Evolutionary conservation across 2,113 vertebrate species (phyloP).

Genomic region (Bettongia penicillata): DNA sequence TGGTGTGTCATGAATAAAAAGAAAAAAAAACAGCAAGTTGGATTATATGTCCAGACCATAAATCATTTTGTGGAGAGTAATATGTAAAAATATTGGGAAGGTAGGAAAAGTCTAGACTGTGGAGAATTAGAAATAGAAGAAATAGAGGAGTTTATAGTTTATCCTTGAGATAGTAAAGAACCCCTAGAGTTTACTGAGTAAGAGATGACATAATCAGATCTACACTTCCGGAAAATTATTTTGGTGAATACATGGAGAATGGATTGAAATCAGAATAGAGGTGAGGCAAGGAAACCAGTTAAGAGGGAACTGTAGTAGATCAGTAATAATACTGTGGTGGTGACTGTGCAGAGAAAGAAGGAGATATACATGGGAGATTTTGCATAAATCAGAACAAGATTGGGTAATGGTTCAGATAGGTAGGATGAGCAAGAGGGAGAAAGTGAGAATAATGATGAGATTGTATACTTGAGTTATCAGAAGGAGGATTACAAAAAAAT

Average conservation of each 20-base stretch:
- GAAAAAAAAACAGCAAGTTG: neutral
- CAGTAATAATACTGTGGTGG: neutral
- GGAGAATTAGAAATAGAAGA: neutral
- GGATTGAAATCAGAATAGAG: neutral
- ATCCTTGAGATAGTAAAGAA: neutral
- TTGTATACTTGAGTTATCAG: neutral
- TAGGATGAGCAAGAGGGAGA: neutral
- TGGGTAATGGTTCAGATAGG: neutral
- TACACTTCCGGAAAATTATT: neutral
- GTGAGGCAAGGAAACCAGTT: neutral
- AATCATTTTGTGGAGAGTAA: neutral
- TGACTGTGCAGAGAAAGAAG: neutral
- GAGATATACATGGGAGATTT: neutral
- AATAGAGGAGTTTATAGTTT: neutral
- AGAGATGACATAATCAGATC: neutral
- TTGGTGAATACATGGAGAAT: neutral
- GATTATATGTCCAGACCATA: neutral
- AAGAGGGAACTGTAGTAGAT: neutral
- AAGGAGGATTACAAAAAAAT: neutral
- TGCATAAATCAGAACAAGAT: neutral
- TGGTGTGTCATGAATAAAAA: neutral
- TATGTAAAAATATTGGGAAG: neutral
- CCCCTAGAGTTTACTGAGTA: neutral
- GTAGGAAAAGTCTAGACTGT: neutral
- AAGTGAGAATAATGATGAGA: neutral